These are phyloP conservation scores for Lumbricus terrestris DNA, from an alignment of 2,888 invertebrate species.

Conservation along the genomic window DNA sequence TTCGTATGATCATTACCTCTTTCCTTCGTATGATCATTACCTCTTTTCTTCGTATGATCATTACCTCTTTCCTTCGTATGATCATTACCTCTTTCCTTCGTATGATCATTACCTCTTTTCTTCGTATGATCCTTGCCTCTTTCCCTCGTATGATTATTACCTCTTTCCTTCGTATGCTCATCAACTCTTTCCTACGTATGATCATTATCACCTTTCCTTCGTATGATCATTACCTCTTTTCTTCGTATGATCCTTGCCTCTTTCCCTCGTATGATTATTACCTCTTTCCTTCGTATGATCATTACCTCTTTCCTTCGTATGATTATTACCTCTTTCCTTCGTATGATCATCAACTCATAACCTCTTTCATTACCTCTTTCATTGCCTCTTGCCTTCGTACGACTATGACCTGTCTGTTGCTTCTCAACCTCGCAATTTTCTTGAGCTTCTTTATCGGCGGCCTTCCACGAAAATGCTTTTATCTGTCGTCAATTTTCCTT, in stretches of 20 bases:
- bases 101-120: no score
- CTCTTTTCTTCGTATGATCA: no score
- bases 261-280: not conserved
- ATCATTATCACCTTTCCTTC: not conserved
- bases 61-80: no score
- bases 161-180: no score
- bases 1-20: no score
- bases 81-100: no score
- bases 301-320: not conserved
- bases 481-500: not conserved
- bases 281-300: not conserved
- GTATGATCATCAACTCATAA: not conserved
- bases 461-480: not conserved
- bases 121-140: no score
- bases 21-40: no score
- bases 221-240: not conserved
- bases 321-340: not conserved
- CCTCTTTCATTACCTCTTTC: not conserved
- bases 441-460: not conserved
- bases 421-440: not conserved
- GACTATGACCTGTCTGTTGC: not conserved
- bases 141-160: no score
- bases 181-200: no score
- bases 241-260: not conserved
- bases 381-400: no score